Evolutionary conservation across 2,113 vertebrate genomes (phyloP).

Genomic region (Etheostoma spectabile): DNA sequence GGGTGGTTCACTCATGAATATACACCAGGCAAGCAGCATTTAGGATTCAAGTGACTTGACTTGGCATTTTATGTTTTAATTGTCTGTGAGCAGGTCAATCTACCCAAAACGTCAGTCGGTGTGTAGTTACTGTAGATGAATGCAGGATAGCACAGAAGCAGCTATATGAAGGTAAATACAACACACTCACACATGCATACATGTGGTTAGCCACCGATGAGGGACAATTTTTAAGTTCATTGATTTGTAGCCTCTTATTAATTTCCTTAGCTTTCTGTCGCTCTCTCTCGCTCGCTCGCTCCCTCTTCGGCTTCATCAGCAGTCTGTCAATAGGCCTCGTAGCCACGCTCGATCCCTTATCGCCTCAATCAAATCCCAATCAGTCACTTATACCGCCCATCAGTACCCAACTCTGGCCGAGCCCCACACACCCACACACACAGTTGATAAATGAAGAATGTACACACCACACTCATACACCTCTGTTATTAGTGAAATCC

Average conservation of each 20-base stretch:
- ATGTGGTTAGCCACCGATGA: slow-evolving; percentile 68
- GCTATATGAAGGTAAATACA: slow-evolving; percentile 31
- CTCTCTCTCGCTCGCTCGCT: slow-evolving; percentile 35
- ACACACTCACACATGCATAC: slow-evolving; percentile 26
- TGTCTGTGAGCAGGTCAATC: slow-evolving; percentile 65
- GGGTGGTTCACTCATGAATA: slow-evolving; percentile 73
- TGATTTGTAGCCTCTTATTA: slow-evolving; percentile 83
- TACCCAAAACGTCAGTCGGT: slow-evolving; percentile 57
- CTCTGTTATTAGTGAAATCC: slow-evolving; percentile 45
- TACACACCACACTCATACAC: slow-evolving; percentile 36
- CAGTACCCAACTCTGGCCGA: slow-evolving; percentile 56
- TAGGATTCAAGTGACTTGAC: slow-evolving; percentile 76
- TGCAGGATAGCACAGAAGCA: slow-evolving; percentile 35
- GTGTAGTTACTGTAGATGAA: slow-evolving; percentile 36
- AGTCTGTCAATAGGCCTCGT: slow-evolving; percentile 83
- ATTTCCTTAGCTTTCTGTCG: slow-evolving; percentile 74
- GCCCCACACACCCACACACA: slow-evolving; percentile 24
- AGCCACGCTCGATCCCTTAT: slow-evolving; percentile 79
- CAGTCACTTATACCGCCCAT: slow-evolving; percentile 77
- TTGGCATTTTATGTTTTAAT: slow-evolving; percentile 81
- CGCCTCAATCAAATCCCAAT: slow-evolving; percentile 84
- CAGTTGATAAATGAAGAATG: slow-evolving; percentile 53
- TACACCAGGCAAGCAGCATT: slow-evolving; percentile 64
- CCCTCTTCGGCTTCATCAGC: slow-evolving; percentile 81
- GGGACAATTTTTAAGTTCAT: slow-evolving; percentile 82